phyloP scores from a whole-genome alignment of 1,140 invertebrate genomes.

The Apolygus lucorum region DNA sequence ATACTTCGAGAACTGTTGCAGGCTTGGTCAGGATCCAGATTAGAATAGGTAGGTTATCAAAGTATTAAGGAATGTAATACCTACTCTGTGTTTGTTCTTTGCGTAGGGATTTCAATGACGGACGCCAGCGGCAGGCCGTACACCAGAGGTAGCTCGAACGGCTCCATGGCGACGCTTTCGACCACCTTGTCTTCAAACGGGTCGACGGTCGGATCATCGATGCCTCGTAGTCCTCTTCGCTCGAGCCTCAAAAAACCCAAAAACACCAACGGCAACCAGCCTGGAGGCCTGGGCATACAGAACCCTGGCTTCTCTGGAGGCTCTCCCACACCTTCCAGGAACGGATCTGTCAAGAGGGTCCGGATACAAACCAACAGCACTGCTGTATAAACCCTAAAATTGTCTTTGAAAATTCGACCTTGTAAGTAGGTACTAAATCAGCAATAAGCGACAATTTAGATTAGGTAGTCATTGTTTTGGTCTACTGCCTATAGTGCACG shows the following conservation, averaged over 20 bases:
- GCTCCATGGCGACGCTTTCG: conserved; percentile 62
- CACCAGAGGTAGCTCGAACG: conserved; percentile 50
- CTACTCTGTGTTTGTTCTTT: neutral
- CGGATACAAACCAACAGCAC: conserved; percentile 80
- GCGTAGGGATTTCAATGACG: conserved; percentile 56
- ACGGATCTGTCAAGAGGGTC: conserved; percentile 77
- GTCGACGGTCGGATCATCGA: conserved; percentile 47
- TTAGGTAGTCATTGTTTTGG: too few species aligned
- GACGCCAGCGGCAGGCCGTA: conserved; percentile 74
- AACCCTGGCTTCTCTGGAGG: conserved; percentile 73
- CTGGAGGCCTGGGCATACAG: conserved; percentile 63
- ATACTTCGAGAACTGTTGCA: too few species aligned
- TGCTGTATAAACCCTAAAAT: conserved; percentile 52
- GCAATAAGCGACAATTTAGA: too few species aligned
- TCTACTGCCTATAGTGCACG: too few species aligned
- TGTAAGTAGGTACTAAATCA: too few species aligned
- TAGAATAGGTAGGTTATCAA: too few species aligned
- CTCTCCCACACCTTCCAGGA: conserved; percentile 66
- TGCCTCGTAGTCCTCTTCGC: conserved; percentile 60
- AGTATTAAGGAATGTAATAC: too few species aligned
- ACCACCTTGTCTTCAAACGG: conserved; percentile 57
- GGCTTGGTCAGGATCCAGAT: too few species aligned
- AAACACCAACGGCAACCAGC: conserved; percentile 38
- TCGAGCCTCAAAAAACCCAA: conserved; percentile 75
- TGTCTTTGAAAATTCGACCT: too few species aligned